A percentile compares a stretch with the other conserved stretches of the same genome.
Conservation (phyloP, 2,888 invertebrate genomes). For the Chydorus sphaericus region DNA sequence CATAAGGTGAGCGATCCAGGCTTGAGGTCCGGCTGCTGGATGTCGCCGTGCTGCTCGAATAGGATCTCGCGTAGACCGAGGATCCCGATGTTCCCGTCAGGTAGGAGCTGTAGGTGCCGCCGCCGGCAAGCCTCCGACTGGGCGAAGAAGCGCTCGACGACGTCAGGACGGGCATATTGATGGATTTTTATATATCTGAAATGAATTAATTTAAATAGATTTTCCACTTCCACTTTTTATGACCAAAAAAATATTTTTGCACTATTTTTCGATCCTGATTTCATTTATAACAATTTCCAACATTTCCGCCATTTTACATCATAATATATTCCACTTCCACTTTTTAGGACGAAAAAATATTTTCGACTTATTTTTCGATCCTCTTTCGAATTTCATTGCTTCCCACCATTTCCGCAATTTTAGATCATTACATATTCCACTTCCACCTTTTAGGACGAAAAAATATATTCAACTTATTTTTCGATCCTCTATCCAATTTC, state of each 20-base stretch:
- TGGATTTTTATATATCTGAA: background rate
- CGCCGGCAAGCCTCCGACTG: background rate
- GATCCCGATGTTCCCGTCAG: no score
- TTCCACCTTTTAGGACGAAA: no score
- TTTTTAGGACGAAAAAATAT: no score
- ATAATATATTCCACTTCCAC: no score
- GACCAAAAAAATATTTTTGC: background rate
- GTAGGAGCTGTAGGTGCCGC: background rate
- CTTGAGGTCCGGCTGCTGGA: slow-evolving; percentile 7
- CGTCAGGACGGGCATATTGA: slow-evolving; percentile 1
- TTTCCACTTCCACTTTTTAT: background rate
- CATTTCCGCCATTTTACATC: no score
- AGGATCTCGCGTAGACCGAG: background rate
- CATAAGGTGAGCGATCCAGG: slow-evolving; percentile 8
- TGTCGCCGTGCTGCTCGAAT: background rate
- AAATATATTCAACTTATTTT: no score
- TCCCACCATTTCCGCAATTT: no score
- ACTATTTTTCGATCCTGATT: background rate
- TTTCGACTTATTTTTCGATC: no score
- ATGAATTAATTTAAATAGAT: background rate
- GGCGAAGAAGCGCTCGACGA: background rate
- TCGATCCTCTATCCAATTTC: no score
- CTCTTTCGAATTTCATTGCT: no score
- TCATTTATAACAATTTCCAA: no score
- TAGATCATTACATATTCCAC: no score